Percentiles rank a stretch among this genome's conserved stretches.
Conservation (phyloP, 64 coral and sea anemone species). For the Cladopsammia gracilis region DNA sequence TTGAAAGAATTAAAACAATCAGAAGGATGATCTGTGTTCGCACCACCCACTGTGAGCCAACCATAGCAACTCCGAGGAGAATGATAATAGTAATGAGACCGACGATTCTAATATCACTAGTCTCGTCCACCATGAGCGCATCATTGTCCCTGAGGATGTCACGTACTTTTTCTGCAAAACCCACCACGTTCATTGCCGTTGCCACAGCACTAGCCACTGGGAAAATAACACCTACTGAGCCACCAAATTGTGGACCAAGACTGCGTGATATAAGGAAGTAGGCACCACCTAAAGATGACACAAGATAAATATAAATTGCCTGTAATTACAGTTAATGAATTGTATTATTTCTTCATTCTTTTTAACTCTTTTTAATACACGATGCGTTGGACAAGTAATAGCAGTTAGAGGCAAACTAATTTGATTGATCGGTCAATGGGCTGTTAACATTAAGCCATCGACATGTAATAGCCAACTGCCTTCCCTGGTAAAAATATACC, state of each 20-base stretch:
- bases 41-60: conserved; percentile 95
- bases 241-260: conserved; percentile 99
- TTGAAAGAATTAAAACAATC: conserved; percentile 84
- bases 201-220: conserved; percentile 97
- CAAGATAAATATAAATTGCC: neutral
- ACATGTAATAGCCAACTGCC: too few relatives aligned
- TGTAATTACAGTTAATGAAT: neutral
- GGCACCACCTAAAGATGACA: conserved; percentile 74
- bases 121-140: conserved; percentile 84
- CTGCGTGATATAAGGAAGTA: conserved; percentile 96
- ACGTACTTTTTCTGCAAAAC: conserved; percentile 93
- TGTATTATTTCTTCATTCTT: too few relatives aligned
- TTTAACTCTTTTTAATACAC: too few relatives aligned
- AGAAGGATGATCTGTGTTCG: conserved; percentile 86
- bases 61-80: conserved; percentile 81
- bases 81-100: conserved; percentile 86
- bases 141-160: conserved; percentile 79
- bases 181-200: conserved; percentile 96
- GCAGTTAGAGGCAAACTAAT: too few relatives aligned
- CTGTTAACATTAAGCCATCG: too few relatives aligned
- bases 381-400: too few relatives aligned
- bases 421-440: too few relatives aligned
- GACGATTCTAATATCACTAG: conserved; percentile 95
- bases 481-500: too few relatives aligned
- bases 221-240: conserved; percentile 95